These are phyloP conservation scores for Sarcophaga variegata DNA, from an alignment of 2,888 invertebrate species.

Conservation along the genomic window DNA sequence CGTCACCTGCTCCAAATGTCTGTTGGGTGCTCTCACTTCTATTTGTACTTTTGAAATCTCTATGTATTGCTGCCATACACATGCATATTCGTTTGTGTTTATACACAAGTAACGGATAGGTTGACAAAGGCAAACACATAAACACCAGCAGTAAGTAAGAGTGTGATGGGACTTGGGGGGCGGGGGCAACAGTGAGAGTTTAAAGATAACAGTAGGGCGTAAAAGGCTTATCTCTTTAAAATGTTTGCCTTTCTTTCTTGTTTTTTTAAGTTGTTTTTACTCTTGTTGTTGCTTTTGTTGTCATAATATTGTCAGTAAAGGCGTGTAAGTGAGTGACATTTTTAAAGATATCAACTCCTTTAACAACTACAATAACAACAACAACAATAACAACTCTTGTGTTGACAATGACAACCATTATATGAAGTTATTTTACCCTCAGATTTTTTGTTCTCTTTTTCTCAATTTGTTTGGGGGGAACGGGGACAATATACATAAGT, in stretches of 20 bases:
- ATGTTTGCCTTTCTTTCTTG: slow-evolving; percentile 30
- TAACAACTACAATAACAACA: slow-evolving; percentile 19
- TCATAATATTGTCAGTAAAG: slow-evolving; percentile 62
- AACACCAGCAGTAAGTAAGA: not conserved
- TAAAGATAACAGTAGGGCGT: slow-evolving; percentile 1
- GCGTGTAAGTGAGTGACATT: slow-evolving; percentile 68
- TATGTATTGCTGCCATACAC: not conserved
- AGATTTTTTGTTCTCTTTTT: not conserved
- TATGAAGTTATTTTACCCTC: not conserved
- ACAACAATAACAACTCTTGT: not conserved
- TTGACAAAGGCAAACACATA: not conserved
- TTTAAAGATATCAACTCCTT: slow-evolving; percentile 63
- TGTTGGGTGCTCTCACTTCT: not conserved
- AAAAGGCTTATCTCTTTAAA: slow-evolving; percentile 59
- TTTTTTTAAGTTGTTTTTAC: not conserved
- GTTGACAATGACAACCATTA: slow-evolving; percentile 48
- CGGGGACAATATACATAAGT: not conserved
- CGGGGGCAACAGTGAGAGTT: not conserved
- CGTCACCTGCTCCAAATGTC: too few relatives aligned
- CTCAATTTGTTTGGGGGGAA: too few relatives aligned
- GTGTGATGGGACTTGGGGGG: too few relatives aligned
- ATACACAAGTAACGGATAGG: not conserved
- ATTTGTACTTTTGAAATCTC: not conserved
- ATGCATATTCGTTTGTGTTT: not conserved
- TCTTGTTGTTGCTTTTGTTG: slow-evolving; percentile 39